phyloP scores from a whole-genome alignment of 2,113 vertebrate genomes.

The Haemorhous mexicanus region DNA sequence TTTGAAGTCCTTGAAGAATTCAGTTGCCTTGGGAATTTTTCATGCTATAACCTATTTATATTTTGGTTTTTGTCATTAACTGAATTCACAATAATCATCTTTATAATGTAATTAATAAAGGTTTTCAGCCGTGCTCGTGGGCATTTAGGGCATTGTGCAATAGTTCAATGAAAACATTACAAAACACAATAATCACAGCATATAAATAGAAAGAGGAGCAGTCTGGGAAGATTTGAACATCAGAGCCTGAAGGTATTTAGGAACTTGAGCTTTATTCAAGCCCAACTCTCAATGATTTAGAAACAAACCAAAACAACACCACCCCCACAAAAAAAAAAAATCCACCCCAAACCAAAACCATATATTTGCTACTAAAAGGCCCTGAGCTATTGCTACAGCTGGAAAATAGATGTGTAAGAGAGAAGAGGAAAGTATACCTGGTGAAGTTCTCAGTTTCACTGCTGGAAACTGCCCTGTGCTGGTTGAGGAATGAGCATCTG shows the following conservation, averaged over 20 bases:
- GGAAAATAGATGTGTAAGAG: background rate
- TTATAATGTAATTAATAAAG: constrained; percentile 8
- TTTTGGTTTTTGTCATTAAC: background rate
- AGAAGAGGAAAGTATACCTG: background rate
- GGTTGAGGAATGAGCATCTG: background rate
- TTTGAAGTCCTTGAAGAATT: constrained; percentile 42
- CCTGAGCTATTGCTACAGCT: background rate
- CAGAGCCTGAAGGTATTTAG: background rate
- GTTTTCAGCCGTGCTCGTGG: background rate
- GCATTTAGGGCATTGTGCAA: constrained; percentile 17
- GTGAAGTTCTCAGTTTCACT: background rate
- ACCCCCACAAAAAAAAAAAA: background rate
- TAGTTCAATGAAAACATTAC: constrained; percentile 10
- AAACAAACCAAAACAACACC: background rate
- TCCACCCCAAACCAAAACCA: accelerated
- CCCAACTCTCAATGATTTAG: background rate
- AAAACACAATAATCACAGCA: background rate
- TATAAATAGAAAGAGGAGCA: constrained; percentile 10
- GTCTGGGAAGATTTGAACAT: background rate
- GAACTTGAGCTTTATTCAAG: background rate
- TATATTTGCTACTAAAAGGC: background rate
- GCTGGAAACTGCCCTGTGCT: background rate
- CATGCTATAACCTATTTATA: background rate
- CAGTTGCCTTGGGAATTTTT: constrained; percentile 29
- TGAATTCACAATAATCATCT: background rate